A percentile compares a stretch with the other conserved stretches of the same genome.
Evolutionary conservation across 2,888 invertebrate genomes (phyloP).

Genomic region (Oligia latruncula): DNA sequence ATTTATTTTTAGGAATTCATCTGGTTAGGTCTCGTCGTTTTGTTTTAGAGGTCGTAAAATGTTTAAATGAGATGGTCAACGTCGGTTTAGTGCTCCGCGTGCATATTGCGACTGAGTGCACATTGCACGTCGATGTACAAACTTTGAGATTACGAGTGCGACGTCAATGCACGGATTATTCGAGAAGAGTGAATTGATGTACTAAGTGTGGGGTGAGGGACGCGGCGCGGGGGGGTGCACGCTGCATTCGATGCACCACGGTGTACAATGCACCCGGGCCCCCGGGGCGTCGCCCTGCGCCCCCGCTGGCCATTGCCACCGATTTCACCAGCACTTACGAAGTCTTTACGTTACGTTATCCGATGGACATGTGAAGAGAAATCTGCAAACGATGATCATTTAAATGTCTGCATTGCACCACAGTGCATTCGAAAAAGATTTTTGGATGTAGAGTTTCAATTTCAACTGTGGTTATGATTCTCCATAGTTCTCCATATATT

Average conservation of each 20-base stretch:
- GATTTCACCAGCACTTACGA: conserved; percentile 77
- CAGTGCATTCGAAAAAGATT: not conserved
- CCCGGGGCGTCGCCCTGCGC: conserved; percentile 67
- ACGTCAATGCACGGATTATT: conserved; percentile 88
- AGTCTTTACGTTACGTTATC: conserved; percentile 68
- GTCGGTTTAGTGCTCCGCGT: conserved; percentile 60
- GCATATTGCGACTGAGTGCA: conserved; percentile 76
- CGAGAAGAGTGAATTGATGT: conserved; percentile 81
- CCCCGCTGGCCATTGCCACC: conserved; percentile 82
- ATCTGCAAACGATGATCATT: conserved; percentile 35
- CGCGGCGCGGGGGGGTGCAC: conserved; percentile 66
- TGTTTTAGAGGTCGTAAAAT: conserved; percentile 68
- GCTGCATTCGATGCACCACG: conserved; percentile 78
- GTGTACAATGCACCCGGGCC: conserved; percentile 79
- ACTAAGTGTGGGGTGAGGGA: conserved; percentile 64
- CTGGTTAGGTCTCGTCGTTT: conserved; percentile 58
- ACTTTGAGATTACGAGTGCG: conserved; percentile 80
- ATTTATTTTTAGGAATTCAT: conserved; percentile 45
- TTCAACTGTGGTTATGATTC: not conserved
- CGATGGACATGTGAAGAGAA: conserved; percentile 50
- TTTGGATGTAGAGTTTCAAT: not conserved
- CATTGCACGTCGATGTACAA: conserved; percentile 70
- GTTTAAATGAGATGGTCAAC: conserved; percentile 69
- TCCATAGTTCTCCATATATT: not conserved
- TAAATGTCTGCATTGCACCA: conserved; percentile 32